Base-by-base conservation (phyloP, 1,140 invertebrate genomes). In the Drosophila nebulosa region DNA sequence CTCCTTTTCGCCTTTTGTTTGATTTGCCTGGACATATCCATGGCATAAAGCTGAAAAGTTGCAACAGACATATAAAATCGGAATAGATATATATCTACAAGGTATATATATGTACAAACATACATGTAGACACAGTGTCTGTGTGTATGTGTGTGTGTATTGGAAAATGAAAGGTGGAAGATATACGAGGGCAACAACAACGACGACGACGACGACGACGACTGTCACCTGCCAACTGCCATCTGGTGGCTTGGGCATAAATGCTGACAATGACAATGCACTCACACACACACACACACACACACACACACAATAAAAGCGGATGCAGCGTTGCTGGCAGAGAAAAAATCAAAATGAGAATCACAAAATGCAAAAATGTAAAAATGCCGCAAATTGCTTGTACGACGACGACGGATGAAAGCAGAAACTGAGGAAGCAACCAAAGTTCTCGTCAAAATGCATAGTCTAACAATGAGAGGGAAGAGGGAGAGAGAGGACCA, bases 391-490 rank as follows among this genome's bases (percentile, higher is more conserved):
- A 86, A 85, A 85, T 81, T 85, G 78, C 60, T 78, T 74, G 78
- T 85, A 81, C 42, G 53, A 7, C 35, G 22, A 81, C 42, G 53
- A 7, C 35, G 22, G 42, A 57, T 35, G 27, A 74, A 58, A 51
- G 69, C 59, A 55, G 77, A 86, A 88, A 78, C 70, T 86, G 83
- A 78, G 81, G 83, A 86, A 86, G 83, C 78, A 86, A 74, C 39
- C 16, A 46, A 46, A 46, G 39, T 46, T 46, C 39, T 46, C 39
- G 16, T 46, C 39, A 46, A 46, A 46, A 46, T 46, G 16, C 39
- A 46, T 46, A 46, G 39, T n/a, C 39, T 7, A 42, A 42, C 14
- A 42, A 2, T 7, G 6, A 46, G 39, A 10, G 39, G 21, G 39
- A 21, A n/a, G 39, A 46, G 14, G 6, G 14, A 39, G 35, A 36